Evolutionary conservation across 2,797 vertebrate species (phyloP).

Genomic region (Rhodeus uyekii): DNA sequence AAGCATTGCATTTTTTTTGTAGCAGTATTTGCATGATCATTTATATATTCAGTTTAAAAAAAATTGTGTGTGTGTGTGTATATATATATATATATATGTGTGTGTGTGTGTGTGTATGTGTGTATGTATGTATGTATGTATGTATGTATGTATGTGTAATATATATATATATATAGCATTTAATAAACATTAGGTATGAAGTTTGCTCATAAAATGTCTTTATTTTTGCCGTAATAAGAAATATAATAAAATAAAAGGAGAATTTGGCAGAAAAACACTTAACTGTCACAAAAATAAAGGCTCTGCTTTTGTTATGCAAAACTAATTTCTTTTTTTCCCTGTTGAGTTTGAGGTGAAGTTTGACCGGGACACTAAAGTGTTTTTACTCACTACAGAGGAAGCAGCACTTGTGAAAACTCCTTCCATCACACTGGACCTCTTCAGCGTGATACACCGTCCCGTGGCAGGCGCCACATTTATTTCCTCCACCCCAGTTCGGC

Average conservation of each 20-base stretch:
- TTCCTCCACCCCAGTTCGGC: conserved; percentile 96
- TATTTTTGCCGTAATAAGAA: background rate
- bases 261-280: background rate
- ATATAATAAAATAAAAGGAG: background rate
- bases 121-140: too few species aligned
- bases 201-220: background rate
- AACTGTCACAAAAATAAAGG: too few species aligned
- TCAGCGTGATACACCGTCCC: conserved; percentile 91
- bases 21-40: background rate
- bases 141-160: too few species aligned
- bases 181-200: background rate
- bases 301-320: background rate
- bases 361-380: background rate
- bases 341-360: background rate
- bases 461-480: conserved; percentile 85
- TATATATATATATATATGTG: too few species aligned
- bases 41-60: background rate
- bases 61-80: too few species aligned
- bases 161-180: too few species aligned
- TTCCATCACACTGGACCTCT: conserved; percentile 93
- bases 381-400: conserved; percentile 90
- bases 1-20: background rate
- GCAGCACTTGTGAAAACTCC: conserved; percentile 92
- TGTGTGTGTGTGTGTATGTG: too few species aligned
- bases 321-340: background rate